These are phyloP conservation scores for Spea bombifrons DNA, from an alignment of 2,113 vertebrate genomes.

Conservation along the genomic window DNA sequence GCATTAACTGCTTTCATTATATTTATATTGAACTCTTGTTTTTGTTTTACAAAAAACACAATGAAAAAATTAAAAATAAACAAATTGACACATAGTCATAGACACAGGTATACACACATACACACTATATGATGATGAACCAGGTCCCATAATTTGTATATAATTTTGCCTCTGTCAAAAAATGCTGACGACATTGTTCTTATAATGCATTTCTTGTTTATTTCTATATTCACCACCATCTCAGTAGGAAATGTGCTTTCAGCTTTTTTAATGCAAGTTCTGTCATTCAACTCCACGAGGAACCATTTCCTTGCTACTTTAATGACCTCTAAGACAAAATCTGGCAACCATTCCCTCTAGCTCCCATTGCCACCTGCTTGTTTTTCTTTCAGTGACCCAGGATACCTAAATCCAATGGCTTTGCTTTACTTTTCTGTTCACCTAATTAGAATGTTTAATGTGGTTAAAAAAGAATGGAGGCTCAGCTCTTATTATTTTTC, in stretches of 20 bases:
- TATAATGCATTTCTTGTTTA: conserved; percentile 36
- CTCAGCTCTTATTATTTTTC: conserved; percentile 21
- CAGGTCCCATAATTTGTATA: background rate
- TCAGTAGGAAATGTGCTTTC: conserved; percentile 44
- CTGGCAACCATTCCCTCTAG: conserved; percentile 36
- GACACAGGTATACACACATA: no score
- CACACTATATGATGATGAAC: no score
- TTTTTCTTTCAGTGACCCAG: conserved; percentile 36
- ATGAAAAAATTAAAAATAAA: no score
- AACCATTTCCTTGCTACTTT: conserved; percentile 42
- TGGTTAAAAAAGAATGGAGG: conserved; percentile 23
- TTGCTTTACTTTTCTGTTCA: conserved; percentile 33
- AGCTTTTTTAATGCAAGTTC: conserved; percentile 41
- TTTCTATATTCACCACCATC: conserved; percentile 35
- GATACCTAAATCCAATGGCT: conserved; percentile 40
- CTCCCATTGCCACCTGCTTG: conserved; percentile 40
- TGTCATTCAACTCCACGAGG: conserved; percentile 47
- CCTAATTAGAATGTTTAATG: conserved; percentile 46
- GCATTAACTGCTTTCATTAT: no score
- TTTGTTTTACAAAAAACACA: no score
- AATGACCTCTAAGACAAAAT: conserved; percentile 49
- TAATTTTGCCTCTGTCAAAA: conserved; percentile 9
- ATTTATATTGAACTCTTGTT: no score
- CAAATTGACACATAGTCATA: no score
- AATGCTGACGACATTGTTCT: conserved; percentile 18